Evolutionary conservation across 2,888 invertebrate species (phyloP), one percentile per base, ranked within the genome.

Genomic region (Clostera curtula): DNA sequence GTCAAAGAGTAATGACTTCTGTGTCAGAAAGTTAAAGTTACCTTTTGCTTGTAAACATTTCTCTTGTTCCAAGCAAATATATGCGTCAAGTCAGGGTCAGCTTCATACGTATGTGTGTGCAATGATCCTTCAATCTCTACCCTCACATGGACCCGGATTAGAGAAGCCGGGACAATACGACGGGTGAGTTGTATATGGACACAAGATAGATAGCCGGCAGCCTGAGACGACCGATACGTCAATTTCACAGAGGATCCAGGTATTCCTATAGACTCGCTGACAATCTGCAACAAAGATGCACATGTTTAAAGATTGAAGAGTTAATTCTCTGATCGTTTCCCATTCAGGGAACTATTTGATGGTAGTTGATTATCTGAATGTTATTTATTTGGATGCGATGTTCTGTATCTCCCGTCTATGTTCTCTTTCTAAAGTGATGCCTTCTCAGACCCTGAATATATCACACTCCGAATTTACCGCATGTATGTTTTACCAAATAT

Each of bases 31-130:
- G 13, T 27, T 12, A 3, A 18, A 8, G 19, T 27, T 43, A 76
- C 95, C 85, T 96, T 97, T 79, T 98, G 97, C 60, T 95, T 93
- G 79, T 98, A 99, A 19, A 97, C 97, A 71, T 99, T 98, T 38
- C 96, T 87, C 69, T 97, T 95, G 72, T 97, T 97, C 99, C 99
- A 99, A 2, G 97, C 95, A 67, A 97, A 99, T 5, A 95, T 96
- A 72, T 97, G 97, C 26, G 93, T 94, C 33, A 99, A 84, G 65
- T 96, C 94, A 0, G 97, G 95, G 72, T 97, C 97, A 0, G 98
- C 97, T 74, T 98, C 98, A 69, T 98, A 97, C 1, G 92, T 91
- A 71, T 93, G 93, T 7, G 95, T 92, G 70, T 96, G 93, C 7
- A 96, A 84, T 1, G 95, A 94, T 3, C 98, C 98, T 73, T 97